phyloP scores from a whole-genome alignment of 2,888 invertebrate species.

The Sminthurinus aureus region DNA sequence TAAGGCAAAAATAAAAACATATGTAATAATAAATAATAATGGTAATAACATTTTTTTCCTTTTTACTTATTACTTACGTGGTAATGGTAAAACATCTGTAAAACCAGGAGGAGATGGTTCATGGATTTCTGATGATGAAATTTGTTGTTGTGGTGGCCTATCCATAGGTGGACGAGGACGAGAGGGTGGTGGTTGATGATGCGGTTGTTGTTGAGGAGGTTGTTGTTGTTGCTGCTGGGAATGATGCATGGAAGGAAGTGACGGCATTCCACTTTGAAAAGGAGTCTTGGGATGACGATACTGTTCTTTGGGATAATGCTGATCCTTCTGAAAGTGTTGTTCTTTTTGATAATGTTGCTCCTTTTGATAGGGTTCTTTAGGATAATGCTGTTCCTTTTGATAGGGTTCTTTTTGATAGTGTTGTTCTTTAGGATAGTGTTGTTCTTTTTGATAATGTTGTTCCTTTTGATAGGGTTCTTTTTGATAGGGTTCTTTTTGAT shows the following conservation, averaged over 20 bases:
- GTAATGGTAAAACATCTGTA: constrained; percentile 50
- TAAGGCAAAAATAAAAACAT: no score
- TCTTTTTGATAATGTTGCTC: no score
- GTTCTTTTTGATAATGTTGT: no score
- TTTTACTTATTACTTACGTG: no score
- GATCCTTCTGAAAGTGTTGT: no score
- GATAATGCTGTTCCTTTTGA: no score
- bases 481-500: no score
- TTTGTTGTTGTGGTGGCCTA: not conserved
- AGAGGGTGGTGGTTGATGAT: not conserved
- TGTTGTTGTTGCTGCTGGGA: constrained; percentile 8
- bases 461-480: no score
- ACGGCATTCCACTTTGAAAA: constrained; percentile 44
- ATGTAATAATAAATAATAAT: no score
- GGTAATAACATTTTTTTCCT: no score
- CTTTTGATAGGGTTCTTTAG: no score
- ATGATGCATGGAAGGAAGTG: constrained; percentile 30
- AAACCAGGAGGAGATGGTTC: constrained; percentile 57
- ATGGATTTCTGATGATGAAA: not conserved
- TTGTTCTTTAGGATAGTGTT: constrained; percentile 25
- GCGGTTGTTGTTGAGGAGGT: constrained; percentile 16
- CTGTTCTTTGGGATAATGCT: constrained; percentile 27
- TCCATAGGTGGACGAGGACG: not conserved
- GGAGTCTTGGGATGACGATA: constrained; percentile 36
- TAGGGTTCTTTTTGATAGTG: no score